Percentiles rank a stretch among this genome's conserved stretches.
Evolutionary conservation across 1,140 invertebrate species (phyloP).

Genomic region (Bombus pascuorum): DNA sequence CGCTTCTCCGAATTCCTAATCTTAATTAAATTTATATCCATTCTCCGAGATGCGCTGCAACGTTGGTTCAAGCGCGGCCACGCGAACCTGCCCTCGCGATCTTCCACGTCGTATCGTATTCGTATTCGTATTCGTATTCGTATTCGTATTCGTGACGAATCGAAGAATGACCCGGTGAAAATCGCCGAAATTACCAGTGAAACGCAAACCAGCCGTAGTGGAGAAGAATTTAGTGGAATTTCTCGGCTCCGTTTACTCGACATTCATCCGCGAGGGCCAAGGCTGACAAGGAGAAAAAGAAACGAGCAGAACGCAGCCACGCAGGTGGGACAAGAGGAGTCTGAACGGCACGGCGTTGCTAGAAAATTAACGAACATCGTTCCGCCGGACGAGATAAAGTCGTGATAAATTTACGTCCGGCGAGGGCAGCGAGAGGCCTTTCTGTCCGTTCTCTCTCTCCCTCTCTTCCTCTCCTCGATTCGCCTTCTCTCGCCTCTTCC

Average conservation of each 20-base stretch:
- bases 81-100: not conserved
- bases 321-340: not conserved
- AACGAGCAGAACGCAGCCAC: constrained; percentile 22
- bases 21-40: constrained; percentile 82
- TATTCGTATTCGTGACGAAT: not conserved
- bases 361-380: constrained; percentile 76
- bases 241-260: constrained; percentile 59
- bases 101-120: no score
- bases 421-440: constrained; percentile 22
- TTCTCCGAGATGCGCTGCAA: constrained; percentile 45
- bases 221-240: constrained; percentile 24
- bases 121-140: no score
- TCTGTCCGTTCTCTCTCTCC: constrained; percentile 29
- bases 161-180: constrained; percentile 3
- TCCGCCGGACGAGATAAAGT: constrained; percentile 75
- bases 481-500: constrained; percentile 55
- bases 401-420: constrained; percentile 77
- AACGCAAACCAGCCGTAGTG: constrained; percentile 26
- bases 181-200: not conserved
- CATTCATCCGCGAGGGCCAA: constrained; percentile 26
- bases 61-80: not conserved
- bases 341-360: constrained; percentile 5
- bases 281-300: constrained; percentile 22
- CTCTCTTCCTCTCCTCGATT: constrained; percentile 55
- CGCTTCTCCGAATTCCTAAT: constrained; percentile 80